phyloP scores from a whole-genome alignment of 2,888 invertebrate genomes.

The Rhagonycha fulva region DNA sequence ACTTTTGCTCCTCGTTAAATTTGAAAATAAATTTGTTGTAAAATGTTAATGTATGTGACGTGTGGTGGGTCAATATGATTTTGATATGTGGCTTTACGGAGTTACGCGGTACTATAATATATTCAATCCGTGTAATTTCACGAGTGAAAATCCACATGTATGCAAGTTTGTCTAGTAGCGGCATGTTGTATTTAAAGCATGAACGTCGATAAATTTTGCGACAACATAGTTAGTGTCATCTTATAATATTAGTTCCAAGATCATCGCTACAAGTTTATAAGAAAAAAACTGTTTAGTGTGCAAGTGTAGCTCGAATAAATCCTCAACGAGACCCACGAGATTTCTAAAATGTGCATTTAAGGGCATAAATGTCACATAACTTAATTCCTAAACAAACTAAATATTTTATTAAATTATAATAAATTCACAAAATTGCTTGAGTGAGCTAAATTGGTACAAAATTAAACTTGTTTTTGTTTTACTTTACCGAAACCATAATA shows the following conservation, averaged over 20 bases:
- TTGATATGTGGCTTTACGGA: background rate
- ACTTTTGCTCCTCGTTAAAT: too few relatives aligned
- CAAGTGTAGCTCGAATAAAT: constrained; percentile 24
- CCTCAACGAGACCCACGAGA: constrained; percentile 20
- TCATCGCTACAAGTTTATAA: constrained; percentile 23
- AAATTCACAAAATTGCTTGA: background rate
- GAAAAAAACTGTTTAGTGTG: constrained; percentile 29
- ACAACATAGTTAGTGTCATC: constrained; percentile 27
- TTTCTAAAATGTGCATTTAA: constrained; percentile 27
- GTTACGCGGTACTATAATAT: background rate
- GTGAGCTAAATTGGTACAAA: background rate
- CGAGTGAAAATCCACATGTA: background rate
- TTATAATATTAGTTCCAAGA: constrained; percentile 29
- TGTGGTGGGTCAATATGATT: background rate
- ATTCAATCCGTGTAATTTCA: background rate
- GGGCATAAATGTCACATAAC: constrained; percentile 13
- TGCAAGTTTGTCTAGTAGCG: background rate
- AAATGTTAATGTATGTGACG: background rate
- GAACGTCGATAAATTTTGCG: constrained; percentile 20
- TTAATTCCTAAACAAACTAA: constrained; percentile 1
- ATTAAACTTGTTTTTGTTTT: background rate
- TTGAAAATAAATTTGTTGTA: too few relatives aligned
- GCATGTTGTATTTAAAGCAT: constrained; percentile 19
- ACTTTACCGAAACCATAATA: background rate
- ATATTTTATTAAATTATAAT: background rate